Percentiles rank a stretch among this genome's conserved stretches.
Evolutionary conservation across 2,113 vertebrate species (phyloP).

Genomic region (Eulemur rufifrons): DNA sequence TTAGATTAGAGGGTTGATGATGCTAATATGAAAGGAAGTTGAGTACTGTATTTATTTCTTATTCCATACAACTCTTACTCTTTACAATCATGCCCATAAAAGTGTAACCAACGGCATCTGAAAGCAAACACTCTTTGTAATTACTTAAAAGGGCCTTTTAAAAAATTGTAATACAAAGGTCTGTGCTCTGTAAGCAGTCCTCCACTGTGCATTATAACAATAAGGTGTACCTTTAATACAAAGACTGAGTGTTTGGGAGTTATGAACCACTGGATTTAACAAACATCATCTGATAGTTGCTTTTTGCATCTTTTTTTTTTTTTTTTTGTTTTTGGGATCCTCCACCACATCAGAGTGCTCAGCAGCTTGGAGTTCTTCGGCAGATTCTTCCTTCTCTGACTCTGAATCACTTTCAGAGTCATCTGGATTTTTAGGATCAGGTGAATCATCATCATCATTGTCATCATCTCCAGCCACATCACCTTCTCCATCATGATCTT

Average conservation of each 20-base stretch:
- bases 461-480: constrained; percentile 74
- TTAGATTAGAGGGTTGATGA: constrained; percentile 74
- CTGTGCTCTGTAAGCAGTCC: constrained; percentile 88
- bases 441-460: constrained; percentile 79
- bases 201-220: constrained; percentile 88
- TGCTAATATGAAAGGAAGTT: constrained; percentile 80
- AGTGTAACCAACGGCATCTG: constrained; percentile 84
- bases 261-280: constrained; percentile 89
- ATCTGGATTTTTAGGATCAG: constrained; percentile 84
- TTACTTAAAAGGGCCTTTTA: constrained; percentile 86
- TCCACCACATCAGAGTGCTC: constrained; percentile 82
- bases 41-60: constrained; percentile 84
- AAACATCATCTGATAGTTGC: constrained; percentile 91
- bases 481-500: constrained; percentile 81
- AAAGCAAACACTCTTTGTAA: constrained; percentile 87
- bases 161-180: constrained; percentile 89
- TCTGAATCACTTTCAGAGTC: constrained; percentile 85
- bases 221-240: constrained; percentile 86
- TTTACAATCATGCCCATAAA: constrained; percentile 87
- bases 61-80: constrained; percentile 82
- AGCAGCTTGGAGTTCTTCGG: constrained; percentile 82
- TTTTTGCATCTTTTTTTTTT: constrained; percentile 86
- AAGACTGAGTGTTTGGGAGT: constrained; percentile 82
- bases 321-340: constrained; percentile 79
- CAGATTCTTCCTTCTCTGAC: constrained; percentile 83